These are phyloP conservation scores for Tenualosa thibaudeaui DNA, from an alignment of 2,797 vertebrate genomes.

Conservation along the genomic window DNA sequence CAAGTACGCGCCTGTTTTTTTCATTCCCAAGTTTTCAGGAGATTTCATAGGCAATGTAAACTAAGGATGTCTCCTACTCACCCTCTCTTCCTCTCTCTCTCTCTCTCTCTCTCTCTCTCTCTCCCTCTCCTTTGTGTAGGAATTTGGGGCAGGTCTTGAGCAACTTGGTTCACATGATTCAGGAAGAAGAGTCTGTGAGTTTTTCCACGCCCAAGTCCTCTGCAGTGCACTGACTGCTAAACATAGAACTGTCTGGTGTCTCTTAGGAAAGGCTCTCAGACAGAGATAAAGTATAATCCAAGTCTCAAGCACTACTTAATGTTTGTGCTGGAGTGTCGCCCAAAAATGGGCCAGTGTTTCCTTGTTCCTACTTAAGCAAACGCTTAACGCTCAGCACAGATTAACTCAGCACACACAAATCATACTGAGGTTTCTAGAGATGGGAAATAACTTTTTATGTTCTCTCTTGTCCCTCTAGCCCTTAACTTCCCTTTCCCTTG, in stretches of 20 bases:
- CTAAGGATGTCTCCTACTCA: background rate
- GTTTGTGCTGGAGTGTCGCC: background rate
- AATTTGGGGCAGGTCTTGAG: constrained; percentile 90
- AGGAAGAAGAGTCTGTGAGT: constrained; percentile 97
- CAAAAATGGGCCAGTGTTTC: background rate
- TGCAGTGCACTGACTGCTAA: background rate
- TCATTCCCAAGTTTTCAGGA: background rate
- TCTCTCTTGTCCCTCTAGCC: constrained; percentile 72
- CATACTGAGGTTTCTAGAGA: background rate
- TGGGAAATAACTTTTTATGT: background rate
- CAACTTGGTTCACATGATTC: constrained; percentile 95
- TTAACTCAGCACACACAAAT: background rate
- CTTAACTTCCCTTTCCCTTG: constrained; percentile 88
- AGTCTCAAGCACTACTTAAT: background rate
- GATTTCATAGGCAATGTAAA: background rate
- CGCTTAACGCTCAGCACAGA: background rate
- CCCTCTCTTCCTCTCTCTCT: background rate
- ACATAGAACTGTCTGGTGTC: background rate
- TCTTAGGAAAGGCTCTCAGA: background rate
- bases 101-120: background rate
- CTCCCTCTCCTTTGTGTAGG: constrained; percentile 63
- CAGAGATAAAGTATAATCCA: background rate
- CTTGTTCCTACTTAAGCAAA: background rate
- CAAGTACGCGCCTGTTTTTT: constrained; percentile 76
- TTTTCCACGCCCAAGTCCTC: background rate